Conservation (phyloP, 2,113 vertebrate genomes). For the Sorex araneus region DNA sequence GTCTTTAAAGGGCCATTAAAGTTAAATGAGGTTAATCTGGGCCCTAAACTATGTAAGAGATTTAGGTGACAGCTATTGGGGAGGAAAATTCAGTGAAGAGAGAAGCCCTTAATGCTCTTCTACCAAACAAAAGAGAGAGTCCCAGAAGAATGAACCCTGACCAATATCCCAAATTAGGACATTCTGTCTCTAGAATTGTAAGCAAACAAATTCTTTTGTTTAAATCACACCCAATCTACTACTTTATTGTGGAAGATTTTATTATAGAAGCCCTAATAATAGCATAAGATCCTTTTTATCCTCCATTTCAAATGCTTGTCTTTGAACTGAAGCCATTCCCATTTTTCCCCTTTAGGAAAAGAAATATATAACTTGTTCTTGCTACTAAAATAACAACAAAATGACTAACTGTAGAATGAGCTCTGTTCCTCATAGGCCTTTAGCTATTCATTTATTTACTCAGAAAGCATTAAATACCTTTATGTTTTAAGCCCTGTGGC, state of each 20-base stretch:
- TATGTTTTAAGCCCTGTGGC: background rate
- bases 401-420: conserved; percentile 24
- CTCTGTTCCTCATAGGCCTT: background rate
- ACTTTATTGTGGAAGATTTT: background rate
- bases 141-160: background rate
- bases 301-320: background rate
- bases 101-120: background rate
- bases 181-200: background rate
- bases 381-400: background rate
- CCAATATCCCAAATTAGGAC: background rate
- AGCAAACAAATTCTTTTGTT: conserved; percentile 38
- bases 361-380: background rate
- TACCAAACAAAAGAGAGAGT: background rate
- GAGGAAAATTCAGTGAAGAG: background rate
- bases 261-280: background rate
- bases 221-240: background rate
- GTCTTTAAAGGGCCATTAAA: background rate
- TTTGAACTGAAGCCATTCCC: conserved; percentile 23
- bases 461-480: background rate
- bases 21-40: background rate
- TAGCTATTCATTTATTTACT: conserved; percentile 43
- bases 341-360: background rate
- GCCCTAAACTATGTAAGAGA: background rate
- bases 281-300: conserved; percentile 12
- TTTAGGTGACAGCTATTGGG: background rate